Evolutionary conservation across 2,888 invertebrate species (phyloP), one percentile per base, ranked within the genome.

Genomic region (Clusia tigrina): DNA sequence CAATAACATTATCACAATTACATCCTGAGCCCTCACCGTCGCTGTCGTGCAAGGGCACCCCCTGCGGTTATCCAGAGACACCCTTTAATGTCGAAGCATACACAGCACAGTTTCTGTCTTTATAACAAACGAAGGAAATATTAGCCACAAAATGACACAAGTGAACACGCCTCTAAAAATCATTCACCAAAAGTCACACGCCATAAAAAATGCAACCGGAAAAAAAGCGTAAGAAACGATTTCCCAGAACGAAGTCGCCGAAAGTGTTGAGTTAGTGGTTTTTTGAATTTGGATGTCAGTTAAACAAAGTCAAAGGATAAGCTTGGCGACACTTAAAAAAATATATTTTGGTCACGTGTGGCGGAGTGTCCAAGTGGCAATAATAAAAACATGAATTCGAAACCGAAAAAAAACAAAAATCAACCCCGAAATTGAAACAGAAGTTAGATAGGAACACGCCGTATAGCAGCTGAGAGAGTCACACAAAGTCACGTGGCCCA

Each of bases 181-280:
- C 60, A 67, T 23, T 56, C 51, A 61, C 53, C 61, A 58, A 60
- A 63, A 51, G 68, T 69, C 71, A 72, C 69, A 69, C 69, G 72
- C 38, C 46, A 56, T 60, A 69, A 62, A 63, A 64, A 62, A 58
- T 12, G n/a, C 42, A 65, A 70, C 69, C 64, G 67, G 65, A 65
- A 63, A 63, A 71, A 72, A 70, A 74, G 76, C 71, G 71, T 64
- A 71, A 72, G 74, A 74, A 78, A 69, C 74, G 70, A 78, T 77
- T 79, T 79, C 76, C 78, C 78, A 74, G 69, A 62, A 65, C 64
- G 74, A 71, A 68, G 63, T 63, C 62, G 62, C 66, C 66, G 67
- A 76, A 80, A 79, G 79, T 79, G 79, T 79, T 79, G 78, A 79
- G 76, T 72, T 70, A 64, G 71, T 66, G 73, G 70, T 71, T 72